Evolutionary conservation across 2,113 vertebrate genomes (phyloP).

Genomic region (Astatotilapia flaviijosephi): DNA sequence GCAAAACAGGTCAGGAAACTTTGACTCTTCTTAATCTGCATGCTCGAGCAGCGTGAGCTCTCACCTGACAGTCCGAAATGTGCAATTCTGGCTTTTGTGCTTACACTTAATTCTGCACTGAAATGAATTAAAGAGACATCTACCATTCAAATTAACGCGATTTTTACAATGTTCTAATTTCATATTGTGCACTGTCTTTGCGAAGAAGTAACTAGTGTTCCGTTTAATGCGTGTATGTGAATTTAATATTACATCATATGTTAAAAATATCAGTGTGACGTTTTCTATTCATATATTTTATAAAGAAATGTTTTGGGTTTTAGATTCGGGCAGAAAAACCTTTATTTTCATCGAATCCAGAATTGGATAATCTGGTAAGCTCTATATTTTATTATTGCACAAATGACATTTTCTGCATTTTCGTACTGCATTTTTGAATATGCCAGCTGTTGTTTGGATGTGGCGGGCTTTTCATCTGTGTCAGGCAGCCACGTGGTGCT

Average conservation of each 20-base stretch:
- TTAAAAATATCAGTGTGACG: neutral
- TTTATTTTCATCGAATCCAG: conserved; percentile 98
- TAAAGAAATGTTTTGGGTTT: conserved; percentile 56
- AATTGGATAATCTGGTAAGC: conserved; percentile 99
- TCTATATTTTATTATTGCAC: neutral
- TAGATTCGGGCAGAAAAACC: conserved; percentile 99
- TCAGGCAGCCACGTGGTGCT: conserved; percentile 13
- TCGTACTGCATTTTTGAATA: neutral
- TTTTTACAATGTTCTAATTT: neutral
- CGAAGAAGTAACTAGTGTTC: neutral
- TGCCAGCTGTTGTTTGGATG: neutral
- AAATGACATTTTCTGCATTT: neutral
- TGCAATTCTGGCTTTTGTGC: neutral
- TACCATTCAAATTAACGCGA: neutral
- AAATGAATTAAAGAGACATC: neutral
- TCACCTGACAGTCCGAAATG: neutral
- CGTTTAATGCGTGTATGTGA: neutral
- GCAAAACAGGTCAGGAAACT: conserved; percentile 96
- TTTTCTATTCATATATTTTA: neutral
- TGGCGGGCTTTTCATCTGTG: neutral
- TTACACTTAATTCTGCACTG: neutral
- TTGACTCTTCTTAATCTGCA: conserved; percentile 6
- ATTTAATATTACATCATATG: neutral
- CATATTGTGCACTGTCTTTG: neutral
- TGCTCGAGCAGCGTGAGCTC: conserved; percentile 10